Base-by-base conservation (phyloP, 1,140 invertebrate genomes). In the Lordiphosa collinella region DNA sequence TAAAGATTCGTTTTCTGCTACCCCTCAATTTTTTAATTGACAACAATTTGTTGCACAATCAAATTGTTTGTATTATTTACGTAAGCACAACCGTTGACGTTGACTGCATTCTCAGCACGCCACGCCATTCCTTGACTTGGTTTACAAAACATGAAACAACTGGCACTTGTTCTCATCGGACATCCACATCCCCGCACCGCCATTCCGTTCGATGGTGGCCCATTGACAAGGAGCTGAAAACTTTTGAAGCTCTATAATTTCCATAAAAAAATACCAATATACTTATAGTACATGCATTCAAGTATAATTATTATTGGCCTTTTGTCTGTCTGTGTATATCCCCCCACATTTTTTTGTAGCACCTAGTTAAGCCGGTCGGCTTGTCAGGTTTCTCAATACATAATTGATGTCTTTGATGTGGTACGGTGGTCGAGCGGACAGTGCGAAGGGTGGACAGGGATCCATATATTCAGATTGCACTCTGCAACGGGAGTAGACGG, bases 171-270 rank as follows among this genome's bases (percentile, higher is more conserved):
- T 54, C 49, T 29, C 61, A 48, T 48, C 22, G 41, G 25, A 35
- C 16, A 12, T 18, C 22, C 47, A 13, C 34, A 25, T 29, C 5
- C n/a, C n/a, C n/a, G n/a, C n/a, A n/a, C n/a, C n/a, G n/a, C n/a
- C n/a, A n/a, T n/a, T n/a, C n/a, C n/a, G n/a, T n/a, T n/a, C n/a
- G n/a, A n/a, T n/a, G n/a, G n/a, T n/a, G n/a, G n/a, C 41, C 41
- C 16, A 44, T 7, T 40, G 44, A 40, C 46, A 13, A 32, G 22
- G 12, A 50, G 35, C 50, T 25, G 25, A 51, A 67, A 66, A 67
- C 47, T 54, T 67, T 68, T 60, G 40, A 48, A 68, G 49, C 49
- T 50, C 48, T 68, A 68, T 68, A 68, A 68, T 64, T 64, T 64
- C 8, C 38, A 49, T 50, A 35, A 31, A 48, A 32, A 16, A 12